Conservation (phyloP, 1,140 invertebrate genomes). For the Drosophila ironensis region DNA sequence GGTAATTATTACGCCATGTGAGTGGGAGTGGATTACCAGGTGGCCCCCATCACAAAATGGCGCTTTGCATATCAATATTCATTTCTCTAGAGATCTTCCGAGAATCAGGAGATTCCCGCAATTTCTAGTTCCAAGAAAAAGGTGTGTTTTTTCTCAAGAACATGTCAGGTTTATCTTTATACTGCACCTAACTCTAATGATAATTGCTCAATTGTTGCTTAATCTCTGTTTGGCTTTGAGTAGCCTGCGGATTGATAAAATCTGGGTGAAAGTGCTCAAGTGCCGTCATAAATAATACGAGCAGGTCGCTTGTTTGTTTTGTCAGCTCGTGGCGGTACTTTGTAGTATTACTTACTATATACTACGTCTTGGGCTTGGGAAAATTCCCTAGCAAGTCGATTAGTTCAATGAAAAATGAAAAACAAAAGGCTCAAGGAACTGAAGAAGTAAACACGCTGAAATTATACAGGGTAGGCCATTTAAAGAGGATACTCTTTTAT, state of each 20-base stretch:
- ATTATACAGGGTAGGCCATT: too few relatives aligned
- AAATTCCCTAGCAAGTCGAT: constrained; percentile 3
- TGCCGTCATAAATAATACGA: constrained; percentile 27
- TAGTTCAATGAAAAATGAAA: background rate
- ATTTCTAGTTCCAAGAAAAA: constrained; percentile 23
- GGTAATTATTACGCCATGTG: constrained; percentile 54
- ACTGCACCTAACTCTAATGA: background rate
- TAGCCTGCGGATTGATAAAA: constrained; percentile 31
- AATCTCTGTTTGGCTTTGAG: constrained; percentile 19
- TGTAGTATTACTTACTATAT: background rate
- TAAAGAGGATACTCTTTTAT: too few relatives aligned
- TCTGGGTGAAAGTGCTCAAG: constrained; percentile 40
- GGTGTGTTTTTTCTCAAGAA: too few relatives aligned
- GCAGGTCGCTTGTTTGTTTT: constrained; percentile 24
- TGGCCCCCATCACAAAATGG: constrained; percentile 26
- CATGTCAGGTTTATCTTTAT: background rate
- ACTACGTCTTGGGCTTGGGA: background rate
- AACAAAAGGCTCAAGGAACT: too few relatives aligned
- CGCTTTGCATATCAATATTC: constrained; percentile 4
- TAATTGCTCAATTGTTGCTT: constrained; percentile 34
- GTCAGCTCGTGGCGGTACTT: background rate
- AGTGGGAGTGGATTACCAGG: constrained; percentile 19
- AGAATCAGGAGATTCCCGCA: background rate
- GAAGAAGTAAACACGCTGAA: too few relatives aligned
- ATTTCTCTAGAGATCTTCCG: background rate